A percentile compares a stretch with the other conserved stretches of the same genome.
phyloP scores from a whole-genome alignment of 2,113 vertebrate genomes.

The Guaruba guarouba region DNA sequence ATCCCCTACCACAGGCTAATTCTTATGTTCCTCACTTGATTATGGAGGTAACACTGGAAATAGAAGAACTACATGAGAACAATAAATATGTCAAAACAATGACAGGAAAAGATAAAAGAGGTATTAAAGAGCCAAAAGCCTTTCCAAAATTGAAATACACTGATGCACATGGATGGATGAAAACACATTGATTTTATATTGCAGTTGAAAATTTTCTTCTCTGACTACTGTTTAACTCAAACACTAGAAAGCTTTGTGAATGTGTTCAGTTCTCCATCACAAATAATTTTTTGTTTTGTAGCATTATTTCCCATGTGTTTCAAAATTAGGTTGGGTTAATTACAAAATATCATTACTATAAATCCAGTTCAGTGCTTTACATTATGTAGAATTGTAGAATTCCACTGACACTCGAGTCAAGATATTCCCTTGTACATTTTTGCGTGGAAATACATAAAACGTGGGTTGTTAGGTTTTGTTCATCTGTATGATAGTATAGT shows the following conservation, averaged over 20 bases:
- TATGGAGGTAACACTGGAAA: neutral
- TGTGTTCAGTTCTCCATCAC: neutral
- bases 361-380: neutral
- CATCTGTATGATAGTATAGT: neutral
- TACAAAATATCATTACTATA: neutral
- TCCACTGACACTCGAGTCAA: neutral
- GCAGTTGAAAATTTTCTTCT: neutral
- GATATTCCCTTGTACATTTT: neutral
- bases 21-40: neutral
- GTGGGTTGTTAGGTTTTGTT: neutral
- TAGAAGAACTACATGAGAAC: neutral
- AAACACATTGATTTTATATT: neutral
- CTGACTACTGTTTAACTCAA: neutral
- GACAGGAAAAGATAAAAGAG: neutral
- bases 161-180: neutral
- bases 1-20: neutral
- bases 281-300: neutral
- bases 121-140: neutral
- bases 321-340: neutral
- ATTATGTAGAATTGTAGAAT: neutral
- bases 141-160: neutral
- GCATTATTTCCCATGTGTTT: neutral
- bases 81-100: neutral
- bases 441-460: neutral
- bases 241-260: neutral